Evolutionary conservation across 2,113 vertebrate species (phyloP).

Genomic region (Sitta europaea): DNA sequence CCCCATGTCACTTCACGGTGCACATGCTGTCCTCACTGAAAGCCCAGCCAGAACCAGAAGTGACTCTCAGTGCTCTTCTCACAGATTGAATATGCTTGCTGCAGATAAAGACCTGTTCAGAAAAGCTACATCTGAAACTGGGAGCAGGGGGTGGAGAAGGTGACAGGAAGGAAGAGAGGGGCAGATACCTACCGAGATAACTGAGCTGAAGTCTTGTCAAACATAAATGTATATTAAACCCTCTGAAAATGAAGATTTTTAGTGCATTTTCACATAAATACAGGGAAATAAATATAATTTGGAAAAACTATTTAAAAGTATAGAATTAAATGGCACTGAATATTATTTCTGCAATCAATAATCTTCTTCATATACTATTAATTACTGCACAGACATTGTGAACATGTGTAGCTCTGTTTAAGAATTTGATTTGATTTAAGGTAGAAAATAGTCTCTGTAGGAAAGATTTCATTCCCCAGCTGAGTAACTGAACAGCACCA

Average conservation of each 20-base stretch:
- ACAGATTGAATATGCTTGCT: background rate
- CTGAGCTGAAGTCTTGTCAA: background rate
- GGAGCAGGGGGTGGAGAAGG: background rate
- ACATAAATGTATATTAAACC: background rate
- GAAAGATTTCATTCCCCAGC: background rate
- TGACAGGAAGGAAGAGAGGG: background rate
- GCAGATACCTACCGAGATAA: background rate
- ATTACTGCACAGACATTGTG: background rate
- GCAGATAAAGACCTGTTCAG: background rate
- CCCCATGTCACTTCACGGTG: rapidly evolving
- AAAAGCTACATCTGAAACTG: background rate
- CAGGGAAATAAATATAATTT: background rate
- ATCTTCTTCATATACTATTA: background rate
- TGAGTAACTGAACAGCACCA: background rate
- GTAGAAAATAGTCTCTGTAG: background rate
- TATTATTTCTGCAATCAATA: background rate
- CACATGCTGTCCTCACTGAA: background rate
- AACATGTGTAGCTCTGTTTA: background rate
- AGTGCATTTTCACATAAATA: background rate
- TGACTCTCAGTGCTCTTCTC: background rate
- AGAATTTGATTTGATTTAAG: background rate
- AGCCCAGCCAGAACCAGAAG: background rate
- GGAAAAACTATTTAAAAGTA: background rate
- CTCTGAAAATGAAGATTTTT: background rate
- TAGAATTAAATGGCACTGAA: background rate